These are phyloP conservation scores for Pseudopipra pipra DNA, from an alignment of 2,113 vertebrate genomes.

Conservation along the genomic window DNA sequence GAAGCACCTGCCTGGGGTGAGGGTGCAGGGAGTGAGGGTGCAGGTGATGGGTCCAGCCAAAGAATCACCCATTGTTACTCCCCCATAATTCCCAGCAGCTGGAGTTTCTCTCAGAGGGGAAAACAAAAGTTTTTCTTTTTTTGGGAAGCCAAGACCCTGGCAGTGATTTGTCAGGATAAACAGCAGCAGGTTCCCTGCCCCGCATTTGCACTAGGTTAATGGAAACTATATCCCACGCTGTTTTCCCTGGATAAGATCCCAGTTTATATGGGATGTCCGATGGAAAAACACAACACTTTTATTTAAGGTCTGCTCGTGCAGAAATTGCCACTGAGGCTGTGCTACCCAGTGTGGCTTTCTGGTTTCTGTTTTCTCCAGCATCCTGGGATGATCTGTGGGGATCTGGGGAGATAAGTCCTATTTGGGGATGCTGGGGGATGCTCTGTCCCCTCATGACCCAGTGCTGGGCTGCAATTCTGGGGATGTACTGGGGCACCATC, in stretches of 20 bases:
- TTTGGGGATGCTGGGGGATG: neutral
- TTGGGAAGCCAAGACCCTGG: neutral
- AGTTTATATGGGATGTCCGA: accelerated
- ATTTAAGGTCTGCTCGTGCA: neutral
- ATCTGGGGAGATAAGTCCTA: neutral
- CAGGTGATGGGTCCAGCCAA: neutral
- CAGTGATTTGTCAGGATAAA: neutral
- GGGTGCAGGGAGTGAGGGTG: neutral
- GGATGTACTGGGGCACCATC: neutral
- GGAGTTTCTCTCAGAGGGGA: neutral
- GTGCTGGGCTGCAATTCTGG: neutral
- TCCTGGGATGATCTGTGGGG: neutral
- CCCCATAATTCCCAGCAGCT: neutral
- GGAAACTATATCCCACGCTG: neutral
- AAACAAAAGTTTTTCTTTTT: neutral
- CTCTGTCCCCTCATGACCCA: neutral
- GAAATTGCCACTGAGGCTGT: neutral
- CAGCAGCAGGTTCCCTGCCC: neutral
- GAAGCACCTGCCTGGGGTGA: neutral
- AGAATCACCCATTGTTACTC: neutral
- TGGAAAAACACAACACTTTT: neutral
- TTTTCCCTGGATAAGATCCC: neutral
- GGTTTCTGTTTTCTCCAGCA: neutral
- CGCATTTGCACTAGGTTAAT: neutral
- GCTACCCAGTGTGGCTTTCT: neutral